Evolutionary conservation across 2,113 vertebrate species (phyloP).

Genomic region (Trichomycterus rosablanca): DNA sequence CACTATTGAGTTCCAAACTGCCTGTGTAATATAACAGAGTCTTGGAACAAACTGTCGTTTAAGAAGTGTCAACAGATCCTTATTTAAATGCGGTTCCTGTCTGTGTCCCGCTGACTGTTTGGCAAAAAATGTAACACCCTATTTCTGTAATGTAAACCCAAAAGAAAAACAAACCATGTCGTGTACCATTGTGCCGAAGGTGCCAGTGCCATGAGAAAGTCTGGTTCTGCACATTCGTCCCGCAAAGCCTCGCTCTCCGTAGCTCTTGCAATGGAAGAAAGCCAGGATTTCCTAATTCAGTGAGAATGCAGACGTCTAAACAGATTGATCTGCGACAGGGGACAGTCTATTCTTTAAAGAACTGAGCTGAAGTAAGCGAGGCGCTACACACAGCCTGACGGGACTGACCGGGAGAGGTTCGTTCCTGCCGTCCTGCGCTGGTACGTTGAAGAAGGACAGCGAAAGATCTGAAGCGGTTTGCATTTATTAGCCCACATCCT

Average conservation of each 20-base stretch:
- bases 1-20: too few relatives aligned
- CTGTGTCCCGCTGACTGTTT: slow-evolving; percentile 19
- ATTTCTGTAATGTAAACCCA: slow-evolving; percentile 50
- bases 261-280: slow-evolving; percentile 63
- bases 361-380: slow-evolving; percentile 40
- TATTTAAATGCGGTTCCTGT: slow-evolving; percentile 30
- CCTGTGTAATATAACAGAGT: too few relatives aligned
- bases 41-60: too few relatives aligned
- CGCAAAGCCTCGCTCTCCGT: slow-evolving; percentile 52
- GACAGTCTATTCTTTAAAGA: slow-evolving; percentile 66
- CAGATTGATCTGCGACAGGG: slow-evolving; percentile 72
- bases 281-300: slow-evolving; percentile 75
- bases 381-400: slow-evolving; percentile 36
- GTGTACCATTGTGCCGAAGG: slow-evolving; percentile 58
- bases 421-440: slow-evolving; percentile 36
- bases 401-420: slow-evolving; percentile 25
- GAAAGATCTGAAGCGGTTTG: slow-evolving; percentile 7
- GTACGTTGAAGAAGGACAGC: slow-evolving; percentile 44
- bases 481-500: slow-evolving; percentile 16
- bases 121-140: slow-evolving; percentile 42
- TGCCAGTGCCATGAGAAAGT: slow-evolving; percentile 66
- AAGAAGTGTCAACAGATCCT: neutral
- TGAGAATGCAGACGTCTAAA: slow-evolving; percentile 65
- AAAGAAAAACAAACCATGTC: slow-evolving; percentile 44
- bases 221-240: slow-evolving; percentile 52